Evolutionary conservation across 2,113 vertebrate genomes (phyloP), one percentile per base, ranked within the genome.

Genomic region (Clarias batrachus): DNA sequence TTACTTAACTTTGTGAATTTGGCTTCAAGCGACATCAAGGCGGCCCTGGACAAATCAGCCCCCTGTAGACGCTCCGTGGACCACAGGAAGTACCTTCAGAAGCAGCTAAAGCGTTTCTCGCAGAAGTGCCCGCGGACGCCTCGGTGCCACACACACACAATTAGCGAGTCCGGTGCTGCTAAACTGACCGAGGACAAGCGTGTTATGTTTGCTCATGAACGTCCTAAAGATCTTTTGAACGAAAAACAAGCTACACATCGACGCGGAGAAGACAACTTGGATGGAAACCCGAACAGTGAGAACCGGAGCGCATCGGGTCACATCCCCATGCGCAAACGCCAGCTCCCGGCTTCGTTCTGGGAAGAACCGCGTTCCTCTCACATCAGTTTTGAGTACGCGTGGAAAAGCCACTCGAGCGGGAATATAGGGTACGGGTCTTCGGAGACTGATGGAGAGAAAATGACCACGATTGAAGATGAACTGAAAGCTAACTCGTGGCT

Each of bases 21-120:
- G 94, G 98, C 98, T 7, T 99, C 98, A 79, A 99, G 98, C 0
- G 98, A 99, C 92, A 99, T 99, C 93, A 99, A 99, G 92, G 98
- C 97, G 0, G 98, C 98, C 73, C 91, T 99, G 94, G 98, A 99
- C 91, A 98, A 99, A 91, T 99, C 97, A 0, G 98, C 98, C 4
- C 98, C 98, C 10, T 99, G 98, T 93, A 96, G 98, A 87, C 97
- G 98, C 87, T 99, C 98, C 0, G 98, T 99, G 91, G 98, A 99
- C 89, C 98, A 99, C 93, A 95, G 98, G 91, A 99, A 99, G 91
- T 99, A 99, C 87, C 92, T 99, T 84, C 98, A 99, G 94, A 99
- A 99, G 88, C 98, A 99, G 90, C 96, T 99, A 2, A 99, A 98
- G 81, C 94, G 98, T 7, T 99, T 99, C 92, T 99, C 98, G 23